phyloP scores from a whole-genome alignment of 2,113 vertebrate species.

The Chamaea fasciata region DNA sequence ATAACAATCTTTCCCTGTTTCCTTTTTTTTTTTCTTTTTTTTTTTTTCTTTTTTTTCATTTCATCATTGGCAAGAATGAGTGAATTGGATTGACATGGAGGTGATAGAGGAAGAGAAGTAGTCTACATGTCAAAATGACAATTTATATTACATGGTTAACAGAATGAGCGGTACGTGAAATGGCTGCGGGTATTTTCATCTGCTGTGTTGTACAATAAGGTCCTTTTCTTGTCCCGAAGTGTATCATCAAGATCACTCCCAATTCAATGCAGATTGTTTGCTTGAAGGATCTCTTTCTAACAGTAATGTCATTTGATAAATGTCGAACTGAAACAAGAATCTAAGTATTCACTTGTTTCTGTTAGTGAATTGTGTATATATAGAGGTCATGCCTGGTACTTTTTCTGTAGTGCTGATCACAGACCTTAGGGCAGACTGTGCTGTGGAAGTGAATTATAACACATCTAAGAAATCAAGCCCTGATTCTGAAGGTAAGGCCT shows the following conservation, averaged over 20 bases:
- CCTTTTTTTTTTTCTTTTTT: conserved; percentile 18
- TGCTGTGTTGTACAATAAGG: conserved; percentile 57
- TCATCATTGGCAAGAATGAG: conserved; percentile 63
- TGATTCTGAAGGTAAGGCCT: conserved; percentile 66
- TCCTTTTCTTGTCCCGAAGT: conserved; percentile 22
- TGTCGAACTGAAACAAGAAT: conserved; percentile 49
- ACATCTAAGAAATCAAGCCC: conserved; percentile 26
- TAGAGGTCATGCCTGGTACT: conserved; percentile 47
- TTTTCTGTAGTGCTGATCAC: neutral
- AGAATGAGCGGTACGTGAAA: conserved; percentile 67
- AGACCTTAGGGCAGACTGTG: conserved; percentile 39
- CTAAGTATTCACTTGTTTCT: conserved; percentile 28
- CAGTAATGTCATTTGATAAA: conserved; percentile 47
- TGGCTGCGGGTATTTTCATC: conserved; percentile 60
- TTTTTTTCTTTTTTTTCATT: conserved; percentile 21
- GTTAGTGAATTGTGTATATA: conserved; percentile 23
- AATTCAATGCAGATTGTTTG: conserved; percentile 64
- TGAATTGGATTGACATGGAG: conserved; percentile 75
- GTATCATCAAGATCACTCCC: conserved; percentile 65
- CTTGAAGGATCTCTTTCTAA: conserved; percentile 56
- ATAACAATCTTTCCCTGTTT: conserved; percentile 52
- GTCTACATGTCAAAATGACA: conserved; percentile 80
- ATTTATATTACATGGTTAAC: conserved; percentile 72
- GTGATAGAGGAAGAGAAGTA: conserved; percentile 76
- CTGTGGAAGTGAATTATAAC: conserved; percentile 35